Base-by-base conservation (phyloP, 1,140 invertebrate species). In the Trichonephila clavata region DNA sequence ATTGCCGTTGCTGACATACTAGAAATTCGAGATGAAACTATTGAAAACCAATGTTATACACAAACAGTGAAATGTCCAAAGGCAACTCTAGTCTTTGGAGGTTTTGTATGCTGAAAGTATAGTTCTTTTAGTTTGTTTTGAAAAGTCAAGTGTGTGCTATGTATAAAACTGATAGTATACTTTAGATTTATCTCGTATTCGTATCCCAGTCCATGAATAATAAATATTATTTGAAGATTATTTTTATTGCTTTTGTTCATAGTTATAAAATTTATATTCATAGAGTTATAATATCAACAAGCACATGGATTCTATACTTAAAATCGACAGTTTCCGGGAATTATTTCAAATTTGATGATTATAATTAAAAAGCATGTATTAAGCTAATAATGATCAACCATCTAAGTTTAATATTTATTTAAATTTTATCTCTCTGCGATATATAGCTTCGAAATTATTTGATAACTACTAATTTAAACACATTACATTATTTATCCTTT, bases 31-130 rank as follows among this genome's bases (percentile, higher is more conserved):
- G 57, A 57, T 84, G 81, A 59, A 84, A 84, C n/a, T 57, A 84
- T 84, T 84, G 81, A 84, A 84, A 84, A 84, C 81, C 81, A 84
- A 84, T 84, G 81, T 57, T 57, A 57, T 84, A 59, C 81, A 84
- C 57, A 84, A 84, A 84, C 57, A 84, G 21, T 57, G 81, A 84
- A 84, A 84, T 84, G 81, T 84, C 27, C 50, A 57, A 84, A 84
- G 57, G n/a, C 81, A 59, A 57, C 57, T 50, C n/a, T n/a, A 57
- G 71, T 77, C 24, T 39, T 18, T 24, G 21, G 57, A 24, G 81
- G 57, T 84, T 50, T 57, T 24, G 14, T 84, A 84, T 59, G 6
- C n/a, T 57, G 50, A 84, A 84, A 57, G 13, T 24, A 77, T 32
- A 77, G 24, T 32, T 39, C 16, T 77, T 50, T 77, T 77, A 77